A percentile compares a stretch with the other conserved stretches of the same genome.
phyloP scores from a whole-genome alignment of 1,140 invertebrate species.

The Drosophila mojavensis region DNA sequence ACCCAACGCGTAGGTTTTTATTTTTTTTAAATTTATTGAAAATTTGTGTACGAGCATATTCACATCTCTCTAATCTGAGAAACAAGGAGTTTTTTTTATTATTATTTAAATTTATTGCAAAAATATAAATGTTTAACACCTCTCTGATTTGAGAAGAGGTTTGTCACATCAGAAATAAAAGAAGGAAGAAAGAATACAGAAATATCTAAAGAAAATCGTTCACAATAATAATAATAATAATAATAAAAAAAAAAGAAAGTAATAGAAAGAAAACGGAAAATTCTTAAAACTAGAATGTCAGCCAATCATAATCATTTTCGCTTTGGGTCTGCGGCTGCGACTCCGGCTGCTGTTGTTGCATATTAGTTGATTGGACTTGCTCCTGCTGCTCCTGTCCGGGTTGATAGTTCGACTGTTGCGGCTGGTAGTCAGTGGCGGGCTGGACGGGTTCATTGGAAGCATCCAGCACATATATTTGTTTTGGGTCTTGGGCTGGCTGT shows the following conservation, averaged over 20 bases:
- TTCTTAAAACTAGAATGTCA: constrained; percentile 51
- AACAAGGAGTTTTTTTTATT: too few relatives aligned
- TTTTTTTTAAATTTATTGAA: too few relatives aligned
- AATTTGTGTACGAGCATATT: too few relatives aligned
- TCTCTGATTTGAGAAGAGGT: too few relatives aligned
- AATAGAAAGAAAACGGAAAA: too few relatives aligned
- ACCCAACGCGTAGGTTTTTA: too few relatives aligned
- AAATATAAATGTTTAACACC: not conserved
- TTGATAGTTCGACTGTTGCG: constrained; percentile 33
- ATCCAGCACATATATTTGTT: constrained; percentile 58
- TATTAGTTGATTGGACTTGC: constrained; percentile 35
- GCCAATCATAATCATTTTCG: constrained; percentile 76
- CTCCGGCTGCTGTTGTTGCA: constrained; percentile 42
- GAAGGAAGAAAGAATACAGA: not conserved
- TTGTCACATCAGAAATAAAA: not conserved
- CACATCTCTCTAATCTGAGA: too few relatives aligned
- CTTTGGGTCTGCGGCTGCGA: constrained; percentile 49
- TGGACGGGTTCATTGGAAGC: constrained; percentile 52
- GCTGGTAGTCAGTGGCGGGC: constrained; percentile 23
- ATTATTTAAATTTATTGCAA: not conserved
- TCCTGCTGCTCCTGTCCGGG: constrained; percentile 38
- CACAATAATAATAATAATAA: not conserved
- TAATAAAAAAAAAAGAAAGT: too few relatives aligned
- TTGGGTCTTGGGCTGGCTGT: constrained; percentile 10
- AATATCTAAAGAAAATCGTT: not conserved